Evolutionary conservation across 2,113 vertebrate species (phyloP).

Genomic region (Cnemophilus loriae): DNA sequence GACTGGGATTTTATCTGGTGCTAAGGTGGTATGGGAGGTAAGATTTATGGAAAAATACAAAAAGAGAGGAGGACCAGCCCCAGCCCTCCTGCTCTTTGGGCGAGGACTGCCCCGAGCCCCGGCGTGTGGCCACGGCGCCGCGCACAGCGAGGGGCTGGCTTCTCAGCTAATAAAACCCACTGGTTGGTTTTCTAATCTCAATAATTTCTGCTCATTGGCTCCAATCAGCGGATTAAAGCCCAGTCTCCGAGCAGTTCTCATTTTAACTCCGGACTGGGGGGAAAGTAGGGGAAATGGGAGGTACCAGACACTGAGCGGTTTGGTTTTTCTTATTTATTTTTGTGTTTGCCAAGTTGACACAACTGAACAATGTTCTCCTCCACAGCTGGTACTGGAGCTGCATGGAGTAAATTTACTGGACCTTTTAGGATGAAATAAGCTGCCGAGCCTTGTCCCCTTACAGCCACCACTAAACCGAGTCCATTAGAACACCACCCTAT

Average conservation of each 20-base stretch:
- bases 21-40: background rate
- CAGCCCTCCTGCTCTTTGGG: background rate
- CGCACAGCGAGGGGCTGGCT: background rate
- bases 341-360: slow-evolving; percentile 21
- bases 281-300: background rate
- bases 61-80: background rate
- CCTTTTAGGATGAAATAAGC: background rate
- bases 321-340: slow-evolving; percentile 44
- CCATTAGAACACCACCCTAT: background rate
- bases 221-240: slow-evolving; percentile 13
- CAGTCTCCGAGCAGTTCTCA: slow-evolving; percentile 6
- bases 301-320: background rate
- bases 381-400: background rate
- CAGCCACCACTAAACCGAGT: background rate
- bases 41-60: background rate
- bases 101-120: background rate
- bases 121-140: background rate
- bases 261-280: slow-evolving; percentile 23
- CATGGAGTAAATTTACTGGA: background rate
- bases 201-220: slow-evolving; percentile 58
- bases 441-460: background rate
- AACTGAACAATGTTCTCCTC: background rate
- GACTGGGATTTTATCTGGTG: rapidly evolving
- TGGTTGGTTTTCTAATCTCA: slow-evolving; percentile 15
- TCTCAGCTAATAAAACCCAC: background rate